These are phyloP conservation scores for Drosophila auraria DNA, from an alignment of 1,140 invertebrate species.

Conservation along the genomic window DNA sequence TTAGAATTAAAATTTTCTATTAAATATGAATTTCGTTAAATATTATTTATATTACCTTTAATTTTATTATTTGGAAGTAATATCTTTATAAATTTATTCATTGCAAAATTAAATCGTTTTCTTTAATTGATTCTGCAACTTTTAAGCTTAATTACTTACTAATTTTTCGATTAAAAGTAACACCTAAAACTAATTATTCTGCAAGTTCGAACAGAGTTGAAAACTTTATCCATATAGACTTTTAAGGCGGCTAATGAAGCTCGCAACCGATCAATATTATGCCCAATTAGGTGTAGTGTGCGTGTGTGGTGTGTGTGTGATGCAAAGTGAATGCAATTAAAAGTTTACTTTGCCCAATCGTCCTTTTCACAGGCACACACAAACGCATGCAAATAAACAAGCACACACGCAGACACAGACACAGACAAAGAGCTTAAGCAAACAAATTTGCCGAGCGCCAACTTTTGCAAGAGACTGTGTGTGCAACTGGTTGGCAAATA, in stretches of 20 bases:
- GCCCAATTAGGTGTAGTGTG: slow-evolving; percentile 38
- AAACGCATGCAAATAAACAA: slow-evolving; percentile 30
- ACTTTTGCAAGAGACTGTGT: slow-evolving; percentile 66
- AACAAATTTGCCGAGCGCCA: slow-evolving; percentile 56
- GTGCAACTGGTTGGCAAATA: slow-evolving; percentile 42
- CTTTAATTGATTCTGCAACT: neutral
- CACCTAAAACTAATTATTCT: slow-evolving; percentile 16
- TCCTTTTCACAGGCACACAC: slow-evolving; percentile 31
- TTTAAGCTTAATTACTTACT: neutral
- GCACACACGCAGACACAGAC: neutral
- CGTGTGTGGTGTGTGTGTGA: slow-evolving; percentile 3
- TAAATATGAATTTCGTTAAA: too few relatives aligned
- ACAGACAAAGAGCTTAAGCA: slow-evolving; percentile 41
- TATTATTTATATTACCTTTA: too few relatives aligned
- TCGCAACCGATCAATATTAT: slow-evolving; percentile 28
- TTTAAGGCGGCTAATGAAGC: slow-evolving; percentile 25
- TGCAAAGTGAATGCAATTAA: slow-evolving; percentile 68
- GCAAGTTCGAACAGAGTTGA: neutral
- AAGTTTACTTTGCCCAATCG: slow-evolving; percentile 51
- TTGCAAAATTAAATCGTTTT: neutral
- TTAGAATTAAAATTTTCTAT: too few relatives aligned
- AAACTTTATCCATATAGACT: slow-evolving; percentile 19
- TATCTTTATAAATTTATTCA: neutral
- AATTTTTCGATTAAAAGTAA: neutral
- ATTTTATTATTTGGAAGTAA: too few relatives aligned